Percentiles rank a stretch among this genome's conserved stretches.
phyloP scores from a whole-genome alignment of 2,113 vertebrate genomes.

The Saimiri boliviensis region DNA sequence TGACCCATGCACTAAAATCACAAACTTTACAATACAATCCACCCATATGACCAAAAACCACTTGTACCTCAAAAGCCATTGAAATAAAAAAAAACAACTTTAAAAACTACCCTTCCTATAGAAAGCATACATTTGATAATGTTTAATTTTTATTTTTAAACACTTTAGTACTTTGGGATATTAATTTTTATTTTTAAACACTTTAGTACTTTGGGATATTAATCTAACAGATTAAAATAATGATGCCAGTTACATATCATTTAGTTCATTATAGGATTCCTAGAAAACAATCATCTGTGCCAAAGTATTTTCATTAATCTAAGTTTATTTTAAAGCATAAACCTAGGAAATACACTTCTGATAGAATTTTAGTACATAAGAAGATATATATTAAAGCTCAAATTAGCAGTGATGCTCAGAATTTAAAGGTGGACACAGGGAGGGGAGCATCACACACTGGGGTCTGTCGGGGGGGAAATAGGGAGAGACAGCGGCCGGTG shows the following conservation, averaged over 20 bases:
- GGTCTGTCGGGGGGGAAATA: too few species aligned
- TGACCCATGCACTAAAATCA: too few species aligned
- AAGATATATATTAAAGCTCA: not conserved
- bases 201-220: not conserved
- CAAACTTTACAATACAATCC: too few species aligned
- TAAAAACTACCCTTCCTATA: not conserved
- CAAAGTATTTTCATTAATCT: not conserved
- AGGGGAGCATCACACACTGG: too few species aligned
- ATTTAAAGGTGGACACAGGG: not conserved
- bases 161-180: not conserved
- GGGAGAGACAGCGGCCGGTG: too few species aligned
- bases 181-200: slow-evolving; percentile 11
- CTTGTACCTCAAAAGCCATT: too few species aligned
- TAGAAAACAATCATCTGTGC: not conserved
- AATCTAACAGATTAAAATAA: not conserved
- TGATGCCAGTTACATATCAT: not conserved
- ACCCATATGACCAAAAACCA: too few species aligned
- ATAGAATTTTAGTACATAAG: not conserved
- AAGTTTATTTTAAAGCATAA: not conserved
- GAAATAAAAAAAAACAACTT: too few species aligned
- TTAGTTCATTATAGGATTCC: not conserved
- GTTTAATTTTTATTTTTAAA: slow-evolving; percentile 6
- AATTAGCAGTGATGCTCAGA: not conserved
- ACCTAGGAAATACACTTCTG: not conserved
- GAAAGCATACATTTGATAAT: not conserved